Percentiles rank a stretch among this genome's conserved stretches.
Evolutionary conservation across 2,113 vertebrate genomes (phyloP).

Genomic region (Heterotis niloticus): DNA sequence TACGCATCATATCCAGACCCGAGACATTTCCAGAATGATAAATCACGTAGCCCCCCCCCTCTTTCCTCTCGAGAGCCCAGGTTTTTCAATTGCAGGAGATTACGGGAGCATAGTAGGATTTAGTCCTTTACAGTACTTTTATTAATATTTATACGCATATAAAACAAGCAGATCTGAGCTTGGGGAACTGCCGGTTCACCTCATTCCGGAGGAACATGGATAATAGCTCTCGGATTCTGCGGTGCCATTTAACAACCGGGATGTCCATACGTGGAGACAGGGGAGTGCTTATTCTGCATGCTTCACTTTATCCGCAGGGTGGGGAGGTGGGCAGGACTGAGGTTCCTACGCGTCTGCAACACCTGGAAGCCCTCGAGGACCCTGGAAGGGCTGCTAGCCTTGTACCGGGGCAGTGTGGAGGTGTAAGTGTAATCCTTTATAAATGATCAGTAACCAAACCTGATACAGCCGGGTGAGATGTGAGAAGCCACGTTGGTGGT

Average conservation of each 20-base stretch:
- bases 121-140: conserved; percentile 60
- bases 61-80: conserved; percentile 61
- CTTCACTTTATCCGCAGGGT: background rate
- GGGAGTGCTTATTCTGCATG: background rate
- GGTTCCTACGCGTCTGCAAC: no score
- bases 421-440: conserved; percentile 63
- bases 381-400: background rate
- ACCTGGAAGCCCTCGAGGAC: background rate
- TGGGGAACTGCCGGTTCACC: conserved; percentile 29
- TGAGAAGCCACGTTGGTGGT: conserved; percentile 51
- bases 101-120: conserved; percentile 63
- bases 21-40: conserved; percentile 72
- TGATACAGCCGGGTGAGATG: conserved; percentile 59
- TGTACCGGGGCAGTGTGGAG: conserved; percentile 31
- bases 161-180: conserved; percentile 61
- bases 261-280: background rate
- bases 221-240: background rate
- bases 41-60: conserved; percentile 64
- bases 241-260: background rate
- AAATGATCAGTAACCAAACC: conserved; percentile 71
- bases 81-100: conserved; percentile 68
- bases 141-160: conserved; percentile 74
- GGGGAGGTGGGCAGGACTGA: no score
- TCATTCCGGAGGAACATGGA: conserved; percentile 3
- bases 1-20: conserved; percentile 67